Base-by-base conservation (phyloP, 2,797 vertebrate genomes). In the Propithecus perrieri region DNA sequence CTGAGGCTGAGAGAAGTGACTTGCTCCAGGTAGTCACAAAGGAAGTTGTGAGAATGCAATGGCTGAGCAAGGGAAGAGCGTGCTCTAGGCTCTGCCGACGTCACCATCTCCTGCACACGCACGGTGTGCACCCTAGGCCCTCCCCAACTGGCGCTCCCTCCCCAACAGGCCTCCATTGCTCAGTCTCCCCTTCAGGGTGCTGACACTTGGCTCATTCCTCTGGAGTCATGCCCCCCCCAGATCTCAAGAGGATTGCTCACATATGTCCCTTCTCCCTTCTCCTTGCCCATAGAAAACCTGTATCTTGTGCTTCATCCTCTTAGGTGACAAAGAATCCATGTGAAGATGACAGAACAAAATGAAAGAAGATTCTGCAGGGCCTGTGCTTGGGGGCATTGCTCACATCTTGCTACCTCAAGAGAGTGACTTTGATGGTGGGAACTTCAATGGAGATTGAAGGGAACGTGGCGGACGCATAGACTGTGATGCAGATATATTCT, bases 271-370 rank as follows among this genome's bases (percentile, higher is more conserved):
- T 63, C 38, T 48, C 26, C 9, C 38, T 65, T 83, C 41, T 67
- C 18, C 11, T 59, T 53, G 14, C 9, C 20, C 41, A 11, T 24
- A 30, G 8, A 35, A 65, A 92, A 72, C 33, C 30, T 65, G 9
- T 65, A 38, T 59, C 67, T 69, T 61, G n/a, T 35, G 65, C 88
- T 33, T 85, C 18, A 41, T 14, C 55, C 13, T 55, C 61, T 61
- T 67, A 81, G 87, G 15, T 53, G 74, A 65, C 38, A 57, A 3
- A 24, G 78, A 78, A 55, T 89, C 35, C 48, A 30, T 2, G 12
- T 72, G 85, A 95, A 48, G 80, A 59, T 65, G 53, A 71, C 89
- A 63, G 59, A 91, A 41, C 14, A 79, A 67, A 71, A 46, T 6
- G 17, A 85, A 50, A 80, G 78, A 88, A 41, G 78, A 35, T 59